A percentile compares a stretch with the other conserved stretches of the same genome.
phyloP scores from a whole-genome alignment of 1,140 invertebrate species.

The Ladona fulva region DNA sequence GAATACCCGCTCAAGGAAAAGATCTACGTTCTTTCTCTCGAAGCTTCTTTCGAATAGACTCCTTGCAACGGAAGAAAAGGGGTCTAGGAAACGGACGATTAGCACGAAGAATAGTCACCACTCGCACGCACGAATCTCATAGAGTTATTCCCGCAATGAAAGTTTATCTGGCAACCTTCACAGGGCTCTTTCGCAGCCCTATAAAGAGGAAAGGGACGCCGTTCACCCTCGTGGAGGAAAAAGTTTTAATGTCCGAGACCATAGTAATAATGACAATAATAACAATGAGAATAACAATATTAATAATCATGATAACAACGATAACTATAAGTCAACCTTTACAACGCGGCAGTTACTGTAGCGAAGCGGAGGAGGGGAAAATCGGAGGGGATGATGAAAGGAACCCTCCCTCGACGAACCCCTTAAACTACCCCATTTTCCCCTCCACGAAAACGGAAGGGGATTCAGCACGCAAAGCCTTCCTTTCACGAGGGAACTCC shows the following conservation, averaged over 20 bases:
- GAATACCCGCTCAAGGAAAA: too few relatives aligned
- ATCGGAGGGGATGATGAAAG: not conserved
- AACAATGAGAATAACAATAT: slow-evolving; percentile 10
- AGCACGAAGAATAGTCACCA: not conserved
- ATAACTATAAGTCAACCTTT: not conserved
- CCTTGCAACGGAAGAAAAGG: too few relatives aligned
- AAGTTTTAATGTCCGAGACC: not conserved
- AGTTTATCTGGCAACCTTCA: not conserved
- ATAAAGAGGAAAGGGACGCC: not conserved
- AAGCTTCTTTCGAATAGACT: too few relatives aligned
- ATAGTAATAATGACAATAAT: slow-evolving; percentile 6
- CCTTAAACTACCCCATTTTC: not conserved
- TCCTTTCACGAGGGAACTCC: not conserved
- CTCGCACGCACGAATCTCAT: not conserved
- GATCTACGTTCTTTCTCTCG: too few relatives aligned
- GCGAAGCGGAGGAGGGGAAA: not conserved
- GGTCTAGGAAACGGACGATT: too few relatives aligned
- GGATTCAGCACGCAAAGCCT: not conserved
- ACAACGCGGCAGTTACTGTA: not conserved
- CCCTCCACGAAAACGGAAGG: not conserved
- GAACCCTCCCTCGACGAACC: not conserved
- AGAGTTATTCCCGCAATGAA: not conserved
- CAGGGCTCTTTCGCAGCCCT: not conserved
- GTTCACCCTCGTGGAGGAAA: not conserved
- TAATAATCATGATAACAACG: slow-evolving; percentile 4